phyloP scores from a whole-genome alignment of 2,113 vertebrate species.

The Heloderma charlesbogerti region DNA sequence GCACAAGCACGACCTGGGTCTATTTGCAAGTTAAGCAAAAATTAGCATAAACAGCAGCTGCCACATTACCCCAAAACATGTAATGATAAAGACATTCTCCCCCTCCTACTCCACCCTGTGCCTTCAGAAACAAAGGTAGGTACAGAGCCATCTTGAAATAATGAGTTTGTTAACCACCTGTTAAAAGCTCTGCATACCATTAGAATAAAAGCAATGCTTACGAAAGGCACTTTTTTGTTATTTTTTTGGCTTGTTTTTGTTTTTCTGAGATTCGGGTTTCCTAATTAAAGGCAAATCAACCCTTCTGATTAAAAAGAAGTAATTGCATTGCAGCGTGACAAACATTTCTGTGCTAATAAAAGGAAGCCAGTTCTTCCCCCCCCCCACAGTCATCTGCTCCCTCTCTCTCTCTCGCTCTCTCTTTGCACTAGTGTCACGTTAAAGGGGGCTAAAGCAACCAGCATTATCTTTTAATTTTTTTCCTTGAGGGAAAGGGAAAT shows the following conservation, averaged over 20 bases:
- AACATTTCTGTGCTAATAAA: not conserved
- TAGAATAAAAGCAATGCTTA: constrained; percentile 25
- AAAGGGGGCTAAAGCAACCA: too few relatives aligned
- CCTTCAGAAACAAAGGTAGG: constrained; percentile 66
- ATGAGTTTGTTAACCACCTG: constrained; percentile 71
- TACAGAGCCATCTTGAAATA: constrained; percentile 53
- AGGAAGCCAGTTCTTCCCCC: not conserved
- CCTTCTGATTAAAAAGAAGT: constrained; percentile 12
- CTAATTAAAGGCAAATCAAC: constrained; percentile 57
- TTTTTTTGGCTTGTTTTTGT: not conserved
- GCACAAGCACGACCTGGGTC: constrained; percentile 77
- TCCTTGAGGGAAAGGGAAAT: not conserved
- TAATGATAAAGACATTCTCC: constrained; percentile 62
- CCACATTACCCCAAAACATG: constrained; percentile 53
- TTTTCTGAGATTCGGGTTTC: constrained; percentile 8
- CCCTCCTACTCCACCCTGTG: constrained; percentile 10
- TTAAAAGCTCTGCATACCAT: constrained; percentile 23
- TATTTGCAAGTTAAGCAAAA: constrained; percentile 79
- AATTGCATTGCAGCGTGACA: not conserved
- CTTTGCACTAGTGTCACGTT: too few relatives aligned
- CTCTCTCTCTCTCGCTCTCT: not conserved
- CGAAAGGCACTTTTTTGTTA: not conserved
- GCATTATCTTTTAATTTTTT: too few relatives aligned
- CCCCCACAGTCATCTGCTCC: too few relatives aligned
- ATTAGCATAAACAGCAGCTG: constrained; percentile 81